Base-by-base conservation (phyloP, 2,888 invertebrate genomes). In the Campaea margaritaria region DNA sequence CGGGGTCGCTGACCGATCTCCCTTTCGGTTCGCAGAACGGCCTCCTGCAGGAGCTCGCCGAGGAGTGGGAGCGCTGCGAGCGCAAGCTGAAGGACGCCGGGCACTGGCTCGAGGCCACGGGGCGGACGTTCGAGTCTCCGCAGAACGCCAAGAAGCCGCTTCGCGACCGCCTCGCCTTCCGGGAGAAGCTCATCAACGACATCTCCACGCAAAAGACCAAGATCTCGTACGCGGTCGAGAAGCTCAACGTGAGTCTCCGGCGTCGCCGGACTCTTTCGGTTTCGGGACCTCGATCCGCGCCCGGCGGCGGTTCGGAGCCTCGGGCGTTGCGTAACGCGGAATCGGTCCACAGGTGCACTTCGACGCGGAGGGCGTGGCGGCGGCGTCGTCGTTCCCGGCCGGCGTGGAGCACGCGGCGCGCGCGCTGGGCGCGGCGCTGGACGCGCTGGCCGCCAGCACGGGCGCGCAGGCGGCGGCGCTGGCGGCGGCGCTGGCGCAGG, bases 61-160 rank as follows among this genome's bases (percentile, higher is more conserved):
- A 98, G 83, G 98, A 98, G 92, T 98, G 98, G 97, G 98, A 98
- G 83, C 97, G 98, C 86, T 98, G 98, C 88, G 98, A 98, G 87
- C 96, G 95, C 85, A 98, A 99, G 86, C 94, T 98, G 85, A 96
- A 97, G 85, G 98, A 98, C 73, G 96, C 97, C 45, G 95, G 95
- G 62, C 93, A 94, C 68, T 99, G 98, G 98, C 95, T 98, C 72
- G 98, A 98, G 64, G 97, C 97, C 78, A 96, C 97, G 9, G 93
- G 94, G 68, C 94, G 95, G 69, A 93, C 94, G 49, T 84, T 98
- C 46, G 97, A 97, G 58, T 95, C 96, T 36, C 95, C 96, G 13
- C 96, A 96, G 72, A 96, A 96, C 74, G 96, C 96, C 78, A 97
- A 97, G 90, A 96, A 96, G 82, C 96, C 98, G 0, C 90, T 98